Evolutionary conservation across 2,113 vertebrate species (phyloP), one percentile per base, ranked within the genome.

Genomic region (Colaptes auratus): DNA sequence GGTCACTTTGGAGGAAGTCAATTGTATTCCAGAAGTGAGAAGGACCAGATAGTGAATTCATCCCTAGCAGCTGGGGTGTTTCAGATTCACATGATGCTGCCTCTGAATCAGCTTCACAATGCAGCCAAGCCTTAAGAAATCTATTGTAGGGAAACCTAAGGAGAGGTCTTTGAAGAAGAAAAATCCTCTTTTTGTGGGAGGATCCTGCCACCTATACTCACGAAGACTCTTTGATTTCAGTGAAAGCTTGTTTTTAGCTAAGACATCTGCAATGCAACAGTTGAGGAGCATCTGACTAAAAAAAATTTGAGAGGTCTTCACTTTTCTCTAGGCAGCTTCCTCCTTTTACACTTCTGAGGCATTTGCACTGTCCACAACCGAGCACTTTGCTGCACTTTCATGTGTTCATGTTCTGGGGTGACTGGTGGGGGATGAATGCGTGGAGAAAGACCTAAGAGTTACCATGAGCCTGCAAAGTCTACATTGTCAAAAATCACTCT

Each of bases 211-310:
- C 81, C 64, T 86, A 31, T 82, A 85, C 55, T 91, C 74, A 78
- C 0, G 18, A 87, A 75, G 69, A 79, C 35, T 42, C 81, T 93
- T 90, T 89, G 74, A 92, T 89, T 92, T 90, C 7, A 2, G 50
- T 3, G 1, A 91, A 95, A 24, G 5, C 52, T 80, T 94, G 89
- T 63, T 92, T 94, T 94, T 67, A 91, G 52, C 64, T 44, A 67
- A 89, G 60, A 77, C 48, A 90, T 88, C 88, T 89, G 93, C 93
- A 95, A 33, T 71, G 64, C 79, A 95, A 95, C 93, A 93, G 82
- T 87, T 92, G 87, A 96, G 76, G 60, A 83, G 88, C 3, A 2
- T 78, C 86, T 90, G 82, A 94, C 76, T 86, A 46, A 95, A 90
- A 76, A 71, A 3, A 92, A 77, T 36, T 50, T 91, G 82, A 83